Base-by-base conservation (phyloP, 2,888 invertebrate genomes). In the Pelosia muscerda region DNA sequence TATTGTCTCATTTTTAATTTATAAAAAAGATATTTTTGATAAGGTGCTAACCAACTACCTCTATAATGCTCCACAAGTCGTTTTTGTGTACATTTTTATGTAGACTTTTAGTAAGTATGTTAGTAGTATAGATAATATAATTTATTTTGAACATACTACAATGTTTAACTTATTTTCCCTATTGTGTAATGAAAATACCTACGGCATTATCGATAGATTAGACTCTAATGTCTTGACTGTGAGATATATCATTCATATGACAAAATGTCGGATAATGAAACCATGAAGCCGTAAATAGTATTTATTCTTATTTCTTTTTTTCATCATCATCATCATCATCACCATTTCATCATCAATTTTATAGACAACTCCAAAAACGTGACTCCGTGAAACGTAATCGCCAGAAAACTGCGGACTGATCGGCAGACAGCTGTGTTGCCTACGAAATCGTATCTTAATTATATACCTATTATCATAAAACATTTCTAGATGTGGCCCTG, bases 1-100 rank as follows among this genome's bases (percentile, higher is more conserved):
- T 15, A 13, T 42, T 42, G 19, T 13, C n/a, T 49, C 49, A 49
- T 49, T 49, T 49, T 49, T 49, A 49, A 19, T 49, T 19, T 49
- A 22, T 63, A 63, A 49, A 63, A 54, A 34, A 22, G 31, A 56
- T 56, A 62, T 63, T 63, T 56, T 63, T 63, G n/a, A 63, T 25
- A 63, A 54, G 1, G 62, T 53, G 22, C 11, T 60, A 23, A 42
- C 19, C n/a, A 49, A 54, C 62, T 62, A 63, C 54, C 54, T 63
- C 54, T 23, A 34, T 5, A 57, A 28, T n/a, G 19, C 10, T 28
- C 28, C 19, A 28, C 25, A n/a, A 26, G 28, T 28, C 28, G 57
- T 38, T 59, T 59, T 59, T 38, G 38, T 22, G 38, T 38, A 63
- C 5, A 13, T 23, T 25, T 63, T 56, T 55, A 55, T 31, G 22